Evolutionary conservation across 35 echinoderm and acorn worm genomes (phyloP), one percentile per base, ranked within the genome.

Genomic region (Ophiothrix spiculata): DNA sequence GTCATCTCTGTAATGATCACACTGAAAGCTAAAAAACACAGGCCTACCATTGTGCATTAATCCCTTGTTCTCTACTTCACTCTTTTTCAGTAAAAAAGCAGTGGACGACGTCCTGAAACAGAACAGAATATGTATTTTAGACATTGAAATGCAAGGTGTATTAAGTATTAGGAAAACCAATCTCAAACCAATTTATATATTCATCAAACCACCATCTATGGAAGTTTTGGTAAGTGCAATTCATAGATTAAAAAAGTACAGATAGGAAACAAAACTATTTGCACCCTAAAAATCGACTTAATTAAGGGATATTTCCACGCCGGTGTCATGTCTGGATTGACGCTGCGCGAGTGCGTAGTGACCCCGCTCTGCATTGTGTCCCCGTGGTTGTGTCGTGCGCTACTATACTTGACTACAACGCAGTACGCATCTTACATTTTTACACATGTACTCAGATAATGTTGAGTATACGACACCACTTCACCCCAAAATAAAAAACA

Each of bases 71-170:
- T 14, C 42, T 75, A 6, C 8, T 75, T n/a, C 4, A 91, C 23
- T 81, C 32, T 81, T 17, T 92, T 89, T 36, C 36, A 97, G 95
- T 91, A 97, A 97, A 84, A 93, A 85, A 79, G 95, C 91, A 25
- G 95, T 97, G 0, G 46, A 93, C 32, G 88, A 93, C 64, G 95
- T 97, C 0, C 75, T 97, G n/a, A 79, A 84, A 37, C 37, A 86
- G 25, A 82, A 86, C 28, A 93, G 82, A 77, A 90, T 97, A 1
- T 97, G 95, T 79, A 93, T 97, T 69, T 75, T 97, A 36, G 95
- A 97, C 63, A 97, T 97, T 81, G 95, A 97, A 35, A 83, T 97
- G 60, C 95, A 97, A 79, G 95, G 95, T 17, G 95, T 97, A 17
- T 83, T 73, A 17, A 93, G 88, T 75, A 78, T 97, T 4, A 87